A percentile compares a stretch with the other conserved stretches of the same genome.
phyloP scores from a whole-genome alignment of 2,888 invertebrate genomes.

The Cataglyphis livida region DNA sequence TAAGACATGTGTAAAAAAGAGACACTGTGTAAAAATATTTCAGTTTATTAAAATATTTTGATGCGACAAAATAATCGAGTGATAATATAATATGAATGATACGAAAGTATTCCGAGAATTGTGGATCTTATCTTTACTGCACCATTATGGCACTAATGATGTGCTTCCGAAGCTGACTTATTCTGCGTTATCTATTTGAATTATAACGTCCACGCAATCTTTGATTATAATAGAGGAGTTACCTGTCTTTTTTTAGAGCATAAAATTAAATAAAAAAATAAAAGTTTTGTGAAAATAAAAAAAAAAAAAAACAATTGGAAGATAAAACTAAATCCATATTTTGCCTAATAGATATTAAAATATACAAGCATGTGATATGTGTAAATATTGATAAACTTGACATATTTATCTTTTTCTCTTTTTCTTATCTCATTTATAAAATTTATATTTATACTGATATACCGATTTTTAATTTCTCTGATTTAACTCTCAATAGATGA shows the following conservation, averaged over 20 bases:
- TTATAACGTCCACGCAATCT: slow-evolving; percentile 44
- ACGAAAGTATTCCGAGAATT: slow-evolving; percentile 31
- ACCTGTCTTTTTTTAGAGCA: slow-evolving; percentile 12
- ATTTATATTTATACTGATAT: not conserved
- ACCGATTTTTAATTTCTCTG: not conserved
- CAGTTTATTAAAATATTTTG: not conserved
- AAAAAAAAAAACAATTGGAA: not conserved
- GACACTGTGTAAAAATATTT: not conserved
- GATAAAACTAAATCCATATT: not conserved
- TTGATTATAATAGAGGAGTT: slow-evolving; percentile 41
- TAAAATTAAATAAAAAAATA: slow-evolving; percentile 19
- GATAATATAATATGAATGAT: slow-evolving; percentile 8
- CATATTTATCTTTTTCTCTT: not conserved
- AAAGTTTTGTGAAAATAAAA: slow-evolving; percentile 8
- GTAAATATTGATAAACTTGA: not conserved
- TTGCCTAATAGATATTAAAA: not conserved
- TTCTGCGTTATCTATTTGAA: slow-evolving; percentile 45
- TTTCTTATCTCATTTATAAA: not conserved
- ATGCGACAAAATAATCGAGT: not conserved
- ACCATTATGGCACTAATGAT: slow-evolving; percentile 51
- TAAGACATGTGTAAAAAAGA: not conserved
- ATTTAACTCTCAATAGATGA: not conserved
- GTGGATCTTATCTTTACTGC: slow-evolving; percentile 43
- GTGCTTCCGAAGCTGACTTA: slow-evolving; percentile 41
- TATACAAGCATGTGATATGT: not conserved